Conservation (phyloP, 1,140 invertebrate genomes). For the Hyphantria cunea region DNA sequence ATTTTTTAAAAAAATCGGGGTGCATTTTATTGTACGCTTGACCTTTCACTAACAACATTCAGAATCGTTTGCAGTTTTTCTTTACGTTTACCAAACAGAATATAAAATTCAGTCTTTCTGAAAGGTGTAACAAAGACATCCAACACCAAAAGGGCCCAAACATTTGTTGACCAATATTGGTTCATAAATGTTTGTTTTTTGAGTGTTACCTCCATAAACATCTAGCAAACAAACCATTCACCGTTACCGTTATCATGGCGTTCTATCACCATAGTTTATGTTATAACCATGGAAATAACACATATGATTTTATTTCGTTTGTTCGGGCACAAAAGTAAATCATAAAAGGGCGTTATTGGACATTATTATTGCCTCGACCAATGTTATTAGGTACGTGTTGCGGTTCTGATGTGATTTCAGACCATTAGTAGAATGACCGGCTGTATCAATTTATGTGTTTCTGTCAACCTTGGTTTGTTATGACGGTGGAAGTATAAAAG, state of each 20-base stretch:
- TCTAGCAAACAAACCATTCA: conserved; percentile 7
- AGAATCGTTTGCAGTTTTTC: too few relatives aligned
- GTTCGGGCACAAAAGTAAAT: conserved; percentile 46
- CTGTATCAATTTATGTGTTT: neutral
- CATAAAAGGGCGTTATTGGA: conserved; percentile 49
- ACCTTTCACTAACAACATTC: too few relatives aligned
- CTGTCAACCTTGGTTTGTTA: neutral
- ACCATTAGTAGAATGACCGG: conserved; percentile 11
- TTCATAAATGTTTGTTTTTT: neutral
- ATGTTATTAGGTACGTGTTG: conserved; percentile 37
- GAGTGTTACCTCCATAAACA: neutral
- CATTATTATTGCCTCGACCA: conserved; percentile 44
- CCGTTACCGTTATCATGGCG: conserved; percentile 1
- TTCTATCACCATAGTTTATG: conserved; percentile 14
- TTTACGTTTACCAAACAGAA: too few relatives aligned
- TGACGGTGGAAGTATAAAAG: neutral
- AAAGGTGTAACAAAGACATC: neutral
- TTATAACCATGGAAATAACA: conserved; percentile 14
- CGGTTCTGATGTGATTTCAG: conserved; percentile 1
- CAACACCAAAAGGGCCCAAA: neutral
- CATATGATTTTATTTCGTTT: conserved; percentile 41
- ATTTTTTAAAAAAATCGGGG: too few relatives aligned
- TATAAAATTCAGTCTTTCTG: too few relatives aligned
- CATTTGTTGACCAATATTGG: conserved; percentile 10
- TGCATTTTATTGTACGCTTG: too few relatives aligned